Conservation (phyloP, 2,797 vertebrate genomes). For the Euphonia xanthogaster region DNA sequence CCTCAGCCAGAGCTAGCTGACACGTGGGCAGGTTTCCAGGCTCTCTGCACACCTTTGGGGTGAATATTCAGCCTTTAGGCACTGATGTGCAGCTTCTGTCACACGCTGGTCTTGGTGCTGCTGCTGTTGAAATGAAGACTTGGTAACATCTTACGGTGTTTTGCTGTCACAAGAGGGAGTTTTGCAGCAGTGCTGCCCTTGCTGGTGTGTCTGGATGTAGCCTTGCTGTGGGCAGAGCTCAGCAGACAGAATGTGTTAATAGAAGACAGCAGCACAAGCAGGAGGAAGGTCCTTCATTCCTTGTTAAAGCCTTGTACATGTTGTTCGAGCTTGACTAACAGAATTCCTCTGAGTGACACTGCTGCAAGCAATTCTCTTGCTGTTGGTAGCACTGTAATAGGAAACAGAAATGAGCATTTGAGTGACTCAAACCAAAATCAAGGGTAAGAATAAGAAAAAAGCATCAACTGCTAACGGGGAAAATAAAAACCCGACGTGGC, state of each 20-base stretch:
- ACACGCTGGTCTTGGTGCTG: background rate
- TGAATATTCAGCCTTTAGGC: background rate
- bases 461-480: background rate
- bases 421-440: background rate
- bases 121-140: background rate
- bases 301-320: background rate
- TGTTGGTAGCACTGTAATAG: background rate
- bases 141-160: accelerated
- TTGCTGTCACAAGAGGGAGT: background rate
- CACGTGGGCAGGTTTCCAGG: background rate
- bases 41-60: background rate
- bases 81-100: background rate
- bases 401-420: background rate
- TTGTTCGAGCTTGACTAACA: background rate
- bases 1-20: background rate
- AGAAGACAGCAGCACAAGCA: background rate
- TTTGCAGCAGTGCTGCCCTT: background rate
- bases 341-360: background rate
- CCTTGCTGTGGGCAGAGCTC: background rate
- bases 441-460: background rate
- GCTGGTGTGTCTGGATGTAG: background rate
- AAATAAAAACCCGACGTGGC: background rate
- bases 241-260: background rate
- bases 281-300: background rate
- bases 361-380: slow-evolving; percentile 6